These are phyloP conservation scores for Sialis lutaria DNA, from an alignment of 2,888 invertebrate species.

Conservation along the genomic window DNA sequence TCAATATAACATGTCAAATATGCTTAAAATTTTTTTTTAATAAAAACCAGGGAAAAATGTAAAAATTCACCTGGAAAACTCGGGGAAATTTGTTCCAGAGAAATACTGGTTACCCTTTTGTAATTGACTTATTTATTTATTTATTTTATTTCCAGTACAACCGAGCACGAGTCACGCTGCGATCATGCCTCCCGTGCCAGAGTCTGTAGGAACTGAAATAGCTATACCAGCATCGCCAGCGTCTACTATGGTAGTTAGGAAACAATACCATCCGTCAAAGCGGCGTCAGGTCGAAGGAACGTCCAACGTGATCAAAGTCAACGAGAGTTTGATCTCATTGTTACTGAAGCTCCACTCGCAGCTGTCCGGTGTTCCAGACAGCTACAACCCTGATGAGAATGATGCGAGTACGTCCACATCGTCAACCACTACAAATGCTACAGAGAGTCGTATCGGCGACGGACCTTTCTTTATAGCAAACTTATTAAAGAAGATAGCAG, in stretches of 20 bases:
- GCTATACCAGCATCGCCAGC: constrained; percentile 3
- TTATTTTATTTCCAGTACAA: constrained; percentile 20
- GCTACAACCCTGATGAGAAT: constrained; percentile 34
- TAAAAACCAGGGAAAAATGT: no score
- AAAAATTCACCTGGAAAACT: no score
- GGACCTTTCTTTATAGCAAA: constrained; percentile 75
- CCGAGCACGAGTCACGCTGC: constrained; percentile 20
- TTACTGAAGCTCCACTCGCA: constrained; percentile 81
- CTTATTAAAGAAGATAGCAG: constrained; percentile 57
- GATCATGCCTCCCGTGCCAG: constrained; percentile 3
- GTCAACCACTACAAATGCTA: constrained; percentile 20
- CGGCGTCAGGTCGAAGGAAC: constrained; percentile 2
- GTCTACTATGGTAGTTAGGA: background rate
- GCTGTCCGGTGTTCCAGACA: constrained; percentile 66
- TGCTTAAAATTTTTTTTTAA: constrained; percentile 7
- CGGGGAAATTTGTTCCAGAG: no score
- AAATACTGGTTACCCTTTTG: background rate
- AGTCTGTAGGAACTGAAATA: constrained; percentile 10
- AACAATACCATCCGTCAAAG: constrained; percentile 1
- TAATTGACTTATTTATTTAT: background rate
- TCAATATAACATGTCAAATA: no score
- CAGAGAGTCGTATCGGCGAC: constrained; percentile 49
- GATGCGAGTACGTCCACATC: constrained; percentile 20
- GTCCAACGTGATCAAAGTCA: constrained; percentile 29
- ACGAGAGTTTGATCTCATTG: constrained; percentile 80